Conservation (phyloP, 1,140 invertebrate genomes). For the Branchinecta lynchi region DNA sequence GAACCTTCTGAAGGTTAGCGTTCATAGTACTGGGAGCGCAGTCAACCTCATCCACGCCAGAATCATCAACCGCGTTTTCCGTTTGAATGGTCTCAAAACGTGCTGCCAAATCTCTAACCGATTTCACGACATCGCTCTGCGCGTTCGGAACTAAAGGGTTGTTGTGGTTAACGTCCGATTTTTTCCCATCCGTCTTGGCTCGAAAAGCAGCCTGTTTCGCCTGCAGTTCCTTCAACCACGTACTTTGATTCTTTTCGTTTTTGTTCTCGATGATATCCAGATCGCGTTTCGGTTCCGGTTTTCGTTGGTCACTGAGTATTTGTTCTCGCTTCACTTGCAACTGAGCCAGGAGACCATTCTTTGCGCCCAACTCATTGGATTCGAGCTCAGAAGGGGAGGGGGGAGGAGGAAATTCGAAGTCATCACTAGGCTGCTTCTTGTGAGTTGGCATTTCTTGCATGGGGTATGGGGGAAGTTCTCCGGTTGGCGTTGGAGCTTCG, state of each 20-base stretch:
- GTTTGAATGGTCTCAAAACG: slow-evolving; percentile 54
- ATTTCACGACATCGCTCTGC: slow-evolving; percentile 25
- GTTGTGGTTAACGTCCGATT: slow-evolving; percentile 7
- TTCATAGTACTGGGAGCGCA: neutral
- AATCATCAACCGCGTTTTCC: slow-evolving; percentile 18
- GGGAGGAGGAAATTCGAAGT: slow-evolving; percentile 56
- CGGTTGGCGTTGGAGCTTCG: slow-evolving; percentile 16
- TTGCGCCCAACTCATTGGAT: neutral
- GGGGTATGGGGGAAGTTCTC: slow-evolving; percentile 48
- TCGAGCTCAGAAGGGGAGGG: slow-evolving; percentile 52
- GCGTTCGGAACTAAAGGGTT: neutral
- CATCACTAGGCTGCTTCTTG: slow-evolving; percentile 67
- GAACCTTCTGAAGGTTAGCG: neutral
- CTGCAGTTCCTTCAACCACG: slow-evolving; percentile 59
- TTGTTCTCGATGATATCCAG: slow-evolving; percentile 18
- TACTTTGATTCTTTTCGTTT: slow-evolving; percentile 28
- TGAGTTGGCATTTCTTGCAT: slow-evolving; percentile 55
- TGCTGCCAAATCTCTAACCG: slow-evolving; percentile 60
- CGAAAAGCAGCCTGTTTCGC: slow-evolving; percentile 31
- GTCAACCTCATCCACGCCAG: slow-evolving; percentile 24
- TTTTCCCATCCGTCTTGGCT: slow-evolving; percentile 22
- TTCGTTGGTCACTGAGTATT: slow-evolving; percentile 35
- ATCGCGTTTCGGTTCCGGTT: slow-evolving; percentile 20
- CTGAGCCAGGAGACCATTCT: slow-evolving; percentile 46
- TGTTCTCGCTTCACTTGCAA: slow-evolving; percentile 57